Conservation (phyloP, 2,888 invertebrate genomes). For the Mamestra brassicae region DNA sequence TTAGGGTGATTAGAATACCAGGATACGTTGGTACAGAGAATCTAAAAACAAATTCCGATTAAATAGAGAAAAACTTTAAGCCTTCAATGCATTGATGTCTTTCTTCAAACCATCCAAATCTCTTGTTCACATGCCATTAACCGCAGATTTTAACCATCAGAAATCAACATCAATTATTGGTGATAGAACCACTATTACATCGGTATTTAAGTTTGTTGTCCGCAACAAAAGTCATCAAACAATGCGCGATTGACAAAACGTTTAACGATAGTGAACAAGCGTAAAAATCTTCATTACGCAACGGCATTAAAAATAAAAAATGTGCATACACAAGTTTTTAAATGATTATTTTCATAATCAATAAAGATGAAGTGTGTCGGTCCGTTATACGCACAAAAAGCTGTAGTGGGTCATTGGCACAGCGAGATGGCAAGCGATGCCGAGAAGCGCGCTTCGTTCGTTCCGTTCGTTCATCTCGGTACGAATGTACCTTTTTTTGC, state of each 20-base stretch:
- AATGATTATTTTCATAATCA: slow-evolving; percentile 85
- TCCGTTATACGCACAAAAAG: slow-evolving; percentile 89
- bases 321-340: slow-evolving; percentile 62
- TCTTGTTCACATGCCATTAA: slow-evolving; percentile 13
- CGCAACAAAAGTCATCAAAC: slow-evolving; percentile 31
- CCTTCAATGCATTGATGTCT: background rate
- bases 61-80: background rate
- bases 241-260: slow-evolving; percentile 40
- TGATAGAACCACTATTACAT: slow-evolving; percentile 28
- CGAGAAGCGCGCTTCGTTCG: slow-evolving; percentile 66
- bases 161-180: slow-evolving; percentile 19
- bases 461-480: slow-evolving; percentile 71
- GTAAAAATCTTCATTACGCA: slow-evolving; percentile 53
- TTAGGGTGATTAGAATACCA: no score
- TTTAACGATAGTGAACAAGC: slow-evolving; percentile 43
- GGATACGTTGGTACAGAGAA: background rate
- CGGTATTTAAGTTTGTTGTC: slow-evolving; percentile 34
- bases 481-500: slow-evolving; percentile 61
- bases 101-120: background rate
- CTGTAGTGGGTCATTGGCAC: slow-evolving; percentile 89
- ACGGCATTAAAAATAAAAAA: slow-evolving; percentile 59
- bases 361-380: slow-evolving; percentile 86
- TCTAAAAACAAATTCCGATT: background rate
- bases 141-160: background rate
- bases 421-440: slow-evolving; percentile 54